Conservation (phyloP, 2,797 vertebrate species). For the Sebastes diploproa region DNA sequence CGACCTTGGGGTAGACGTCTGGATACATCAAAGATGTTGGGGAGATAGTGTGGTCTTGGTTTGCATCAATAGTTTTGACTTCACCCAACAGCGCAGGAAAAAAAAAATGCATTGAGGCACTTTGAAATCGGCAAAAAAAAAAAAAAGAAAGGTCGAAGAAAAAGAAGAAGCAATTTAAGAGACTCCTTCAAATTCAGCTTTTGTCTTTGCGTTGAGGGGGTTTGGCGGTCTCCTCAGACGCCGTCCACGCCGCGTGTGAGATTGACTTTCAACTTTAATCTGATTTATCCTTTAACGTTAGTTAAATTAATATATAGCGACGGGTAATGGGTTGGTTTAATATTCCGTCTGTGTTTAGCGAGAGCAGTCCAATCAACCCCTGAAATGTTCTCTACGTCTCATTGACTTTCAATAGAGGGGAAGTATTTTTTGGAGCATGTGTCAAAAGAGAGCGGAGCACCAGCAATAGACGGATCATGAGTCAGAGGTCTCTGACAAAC, state of each 20-base stretch:
- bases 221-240: background rate
- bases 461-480: constrained; percentile 12
- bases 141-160: background rate
- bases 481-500: constrained; percentile 28
- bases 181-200: background rate
- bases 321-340: background rate
- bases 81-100: background rate
- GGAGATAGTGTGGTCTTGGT: constrained; percentile 16
- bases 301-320: background rate
- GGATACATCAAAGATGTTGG: constrained; percentile 27
- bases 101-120: background rate
- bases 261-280: background rate
- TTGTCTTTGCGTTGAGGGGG: background rate
- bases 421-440: background rate
- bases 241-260: background rate
- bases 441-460: constrained; percentile 3
- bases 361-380: background rate
- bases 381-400: background rate
- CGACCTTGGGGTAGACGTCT: constrained; percentile 26
- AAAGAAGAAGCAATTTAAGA: background rate
- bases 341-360: background rate
- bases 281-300: background rate
- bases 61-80: constrained; percentile 41
- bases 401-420: constrained; percentile 18
- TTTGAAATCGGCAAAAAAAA: background rate